These are phyloP conservation scores for Myopa testacea DNA, from an alignment of 2,888 invertebrate species.

Conservation along the genomic window DNA sequence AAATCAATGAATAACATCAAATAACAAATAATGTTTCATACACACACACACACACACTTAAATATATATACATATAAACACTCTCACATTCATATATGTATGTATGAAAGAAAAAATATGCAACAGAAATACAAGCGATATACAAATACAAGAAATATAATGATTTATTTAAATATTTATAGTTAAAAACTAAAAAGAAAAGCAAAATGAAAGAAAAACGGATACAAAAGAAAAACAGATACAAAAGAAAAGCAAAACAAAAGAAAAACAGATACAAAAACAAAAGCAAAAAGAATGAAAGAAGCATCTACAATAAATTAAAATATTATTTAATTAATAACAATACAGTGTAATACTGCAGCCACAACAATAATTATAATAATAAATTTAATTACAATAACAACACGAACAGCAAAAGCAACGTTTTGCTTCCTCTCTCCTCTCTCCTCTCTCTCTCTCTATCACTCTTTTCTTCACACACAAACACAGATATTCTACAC, in stretches of 20 bases:
- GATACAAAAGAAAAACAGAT: not conserved
- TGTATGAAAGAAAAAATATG: not conserved
- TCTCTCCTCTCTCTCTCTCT: conserved; percentile 1
- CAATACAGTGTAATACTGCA: conserved; percentile 14
- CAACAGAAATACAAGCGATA: not conserved
- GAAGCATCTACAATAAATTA: conserved; percentile 30
- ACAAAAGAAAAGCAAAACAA: not conserved
- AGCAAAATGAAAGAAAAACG: conserved; percentile 24
- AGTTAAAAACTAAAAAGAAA: not conserved
- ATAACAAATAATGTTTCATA: not conserved
- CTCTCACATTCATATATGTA: not conserved
- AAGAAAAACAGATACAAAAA: not conserved
- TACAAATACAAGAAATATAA: conserved; percentile 5
- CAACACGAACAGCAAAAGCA: not conserved
- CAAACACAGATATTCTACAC: not conserved
- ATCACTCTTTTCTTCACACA: not conserved
- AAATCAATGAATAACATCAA: not conserved
- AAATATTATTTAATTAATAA: conserved; percentile 3
- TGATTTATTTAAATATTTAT: not conserved
- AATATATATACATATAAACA: not conserved
- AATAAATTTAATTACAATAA: conserved; percentile 34
- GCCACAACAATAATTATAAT: conserved; percentile 40
- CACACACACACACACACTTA: not conserved
- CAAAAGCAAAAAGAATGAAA: conserved; percentile 8
- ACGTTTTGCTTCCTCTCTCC: not conserved